Evolutionary conservation across 1,140 invertebrate genomes (phyloP).

Genomic region (Drosophila tristis): DNA sequence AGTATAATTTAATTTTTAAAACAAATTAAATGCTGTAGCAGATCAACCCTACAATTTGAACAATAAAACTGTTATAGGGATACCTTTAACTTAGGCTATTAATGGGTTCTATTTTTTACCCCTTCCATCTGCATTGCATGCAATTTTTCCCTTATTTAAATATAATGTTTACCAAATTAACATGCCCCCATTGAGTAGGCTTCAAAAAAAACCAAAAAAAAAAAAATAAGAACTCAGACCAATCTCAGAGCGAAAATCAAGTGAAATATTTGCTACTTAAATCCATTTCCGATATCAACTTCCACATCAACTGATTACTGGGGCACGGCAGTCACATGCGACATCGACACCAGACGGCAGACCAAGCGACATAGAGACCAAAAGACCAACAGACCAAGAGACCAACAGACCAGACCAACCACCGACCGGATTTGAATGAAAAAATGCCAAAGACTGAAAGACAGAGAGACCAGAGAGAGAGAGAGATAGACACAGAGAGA

Average conservation of each 20-base stretch:
- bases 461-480: constrained; percentile 13
- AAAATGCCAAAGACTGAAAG: constrained; percentile 6
- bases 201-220: background rate
- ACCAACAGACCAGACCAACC: constrained; percentile 17
- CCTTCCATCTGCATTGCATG: no score
- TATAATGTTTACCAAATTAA: no score
- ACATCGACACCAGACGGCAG: constrained; percentile 39
- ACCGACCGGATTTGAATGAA: constrained; percentile 53
- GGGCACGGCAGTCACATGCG: constrained; percentile 57
- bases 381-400: constrained; percentile 17
- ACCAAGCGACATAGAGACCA: constrained; percentile 11
- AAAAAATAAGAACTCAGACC: background rate
- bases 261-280: constrained; percentile 2
- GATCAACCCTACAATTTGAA: no score
- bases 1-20: no score
- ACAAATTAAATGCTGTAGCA: background rate
- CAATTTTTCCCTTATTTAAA: no score
- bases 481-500: constrained; percentile 11
- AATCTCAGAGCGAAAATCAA: no score
- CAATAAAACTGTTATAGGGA: no score
- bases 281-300: constrained; percentile 32
- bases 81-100: background rate
- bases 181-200: background rate
- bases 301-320: constrained; percentile 37
- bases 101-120: no score